A percentile compares a stretch with the other conserved stretches of the same genome.
Evolutionary conservation across 2,797 vertebrate genomes (phyloP).

Genomic region (Cygnus olor): DNA sequence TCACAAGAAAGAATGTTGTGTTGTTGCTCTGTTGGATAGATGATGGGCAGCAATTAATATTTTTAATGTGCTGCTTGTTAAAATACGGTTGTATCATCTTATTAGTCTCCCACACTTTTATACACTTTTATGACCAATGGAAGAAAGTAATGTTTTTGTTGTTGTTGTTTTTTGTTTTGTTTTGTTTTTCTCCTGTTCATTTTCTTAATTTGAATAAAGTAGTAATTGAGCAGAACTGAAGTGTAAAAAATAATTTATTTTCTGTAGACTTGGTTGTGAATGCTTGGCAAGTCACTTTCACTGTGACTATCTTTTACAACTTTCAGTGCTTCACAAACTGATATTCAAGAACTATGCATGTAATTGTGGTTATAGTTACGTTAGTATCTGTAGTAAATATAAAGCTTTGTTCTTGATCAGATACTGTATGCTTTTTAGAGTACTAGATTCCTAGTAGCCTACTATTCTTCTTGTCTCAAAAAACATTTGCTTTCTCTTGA

Average conservation of each 20-base stretch:
- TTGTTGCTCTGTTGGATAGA: neutral
- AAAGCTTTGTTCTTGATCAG: neutral
- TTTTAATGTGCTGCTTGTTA: neutral
- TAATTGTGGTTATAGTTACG: neutral
- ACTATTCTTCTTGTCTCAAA: neutral
- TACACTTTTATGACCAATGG: fast-evolving
- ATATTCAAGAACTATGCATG: neutral
- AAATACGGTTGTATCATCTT: neutral
- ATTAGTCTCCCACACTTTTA: neutral
- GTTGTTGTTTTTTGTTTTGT: too few species aligned
- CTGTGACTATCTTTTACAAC: neutral
- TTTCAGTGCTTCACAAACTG: neutral
- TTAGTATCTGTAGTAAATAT: neutral
- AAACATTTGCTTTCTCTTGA: neutral
- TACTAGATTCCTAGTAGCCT: neutral
- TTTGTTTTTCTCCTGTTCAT: fast-evolving
- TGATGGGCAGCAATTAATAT: neutral
- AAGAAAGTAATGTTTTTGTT: neutral
- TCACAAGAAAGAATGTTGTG: fast-evolving
- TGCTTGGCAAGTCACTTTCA: neutral
- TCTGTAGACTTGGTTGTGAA: neutral
- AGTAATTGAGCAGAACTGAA: neutral
- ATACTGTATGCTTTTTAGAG: neutral
- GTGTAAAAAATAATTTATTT: neutral
- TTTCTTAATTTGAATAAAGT: neutral